These are phyloP conservation scores for Pseudomyrmex concolor DNA, from an alignment of 1,140 invertebrate genomes.

Conservation along the genomic window DNA sequence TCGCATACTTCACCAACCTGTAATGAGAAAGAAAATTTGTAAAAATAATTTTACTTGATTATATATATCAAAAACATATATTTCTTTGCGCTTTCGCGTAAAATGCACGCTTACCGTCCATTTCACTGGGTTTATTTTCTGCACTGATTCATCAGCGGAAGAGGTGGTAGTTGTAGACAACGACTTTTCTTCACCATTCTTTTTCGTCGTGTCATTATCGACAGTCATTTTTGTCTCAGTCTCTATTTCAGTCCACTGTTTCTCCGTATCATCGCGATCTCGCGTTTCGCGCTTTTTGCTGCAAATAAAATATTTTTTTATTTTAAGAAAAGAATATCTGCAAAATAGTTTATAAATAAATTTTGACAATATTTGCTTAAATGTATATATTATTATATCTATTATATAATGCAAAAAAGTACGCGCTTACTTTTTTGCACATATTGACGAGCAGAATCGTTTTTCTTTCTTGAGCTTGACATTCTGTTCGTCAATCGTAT, in stretches of 20 bases:
- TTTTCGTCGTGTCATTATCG: constrained; percentile 81
- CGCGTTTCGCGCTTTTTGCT: constrained; percentile 83
- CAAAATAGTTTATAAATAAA: constrained; percentile 38
- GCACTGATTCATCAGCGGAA: constrained; percentile 82
- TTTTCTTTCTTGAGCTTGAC: constrained; percentile 91
- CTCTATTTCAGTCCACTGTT: constrained; percentile 82
- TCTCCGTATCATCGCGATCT: constrained; percentile 77
- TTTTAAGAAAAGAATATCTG: not conserved
- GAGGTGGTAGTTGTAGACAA: constrained; percentile 82
- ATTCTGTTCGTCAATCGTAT: constrained; percentile 87
- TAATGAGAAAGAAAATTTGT: constrained; percentile 33
- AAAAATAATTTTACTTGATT: not conserved
- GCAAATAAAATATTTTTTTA: constrained; percentile 23
- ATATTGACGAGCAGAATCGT: constrained; percentile 91
- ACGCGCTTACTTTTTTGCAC: constrained; percentile 87
- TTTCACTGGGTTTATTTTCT: constrained; percentile 89
- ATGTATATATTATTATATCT: constrained; percentile 1
- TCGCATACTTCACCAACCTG: constrained; percentile 92
- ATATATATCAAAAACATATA: not conserved
- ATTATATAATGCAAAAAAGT: constrained; percentile 22
- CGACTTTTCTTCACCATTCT: constrained; percentile 85
- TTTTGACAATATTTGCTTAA: not conserved
- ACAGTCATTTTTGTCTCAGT: constrained; percentile 74
- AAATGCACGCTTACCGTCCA: constrained; percentile 87
- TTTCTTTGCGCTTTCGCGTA: not conserved